Evolutionary conservation across 2,888 invertebrate genomes (phyloP).

Genomic region (Ceraclea dissimilis): DNA sequence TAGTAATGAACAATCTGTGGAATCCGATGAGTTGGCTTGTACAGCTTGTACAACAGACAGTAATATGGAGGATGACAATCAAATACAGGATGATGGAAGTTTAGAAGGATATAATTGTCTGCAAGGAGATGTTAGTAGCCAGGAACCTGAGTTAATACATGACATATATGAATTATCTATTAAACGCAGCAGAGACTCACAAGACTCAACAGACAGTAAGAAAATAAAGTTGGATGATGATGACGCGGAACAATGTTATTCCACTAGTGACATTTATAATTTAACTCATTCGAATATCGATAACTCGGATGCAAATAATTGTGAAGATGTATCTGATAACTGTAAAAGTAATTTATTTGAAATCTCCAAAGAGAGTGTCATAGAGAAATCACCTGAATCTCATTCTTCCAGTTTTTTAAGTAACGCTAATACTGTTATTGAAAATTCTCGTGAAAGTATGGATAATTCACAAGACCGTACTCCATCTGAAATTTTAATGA

Average conservation of each 20-base stretch:
- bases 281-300: neutral
- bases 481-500: neutral
- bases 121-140: neutral
- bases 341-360: neutral
- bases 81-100: neutral
- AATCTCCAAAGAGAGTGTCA: neutral
- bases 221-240: conserved; percentile 4
- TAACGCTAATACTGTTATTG: neutral
- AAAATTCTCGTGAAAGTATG: neutral
- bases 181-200: conserved; percentile 10
- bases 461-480: neutral
- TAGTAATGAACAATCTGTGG: neutral
- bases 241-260: neutral
- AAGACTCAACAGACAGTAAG: conserved; percentile 7
- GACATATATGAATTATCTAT: conserved; percentile 2
- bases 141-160: neutral
- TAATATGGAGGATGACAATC: neutral
- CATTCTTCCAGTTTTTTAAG: neutral
- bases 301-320: neutral
- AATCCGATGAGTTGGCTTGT: neutral
- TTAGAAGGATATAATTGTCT: neutral
- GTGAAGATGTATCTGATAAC: neutral
- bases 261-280: neutral
- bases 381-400: neutral
- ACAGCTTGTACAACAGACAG: too few relatives aligned